Evolutionary conservation across 2,797 vertebrate genomes (phyloP).

Genomic region (Hydrophis major): DNA sequence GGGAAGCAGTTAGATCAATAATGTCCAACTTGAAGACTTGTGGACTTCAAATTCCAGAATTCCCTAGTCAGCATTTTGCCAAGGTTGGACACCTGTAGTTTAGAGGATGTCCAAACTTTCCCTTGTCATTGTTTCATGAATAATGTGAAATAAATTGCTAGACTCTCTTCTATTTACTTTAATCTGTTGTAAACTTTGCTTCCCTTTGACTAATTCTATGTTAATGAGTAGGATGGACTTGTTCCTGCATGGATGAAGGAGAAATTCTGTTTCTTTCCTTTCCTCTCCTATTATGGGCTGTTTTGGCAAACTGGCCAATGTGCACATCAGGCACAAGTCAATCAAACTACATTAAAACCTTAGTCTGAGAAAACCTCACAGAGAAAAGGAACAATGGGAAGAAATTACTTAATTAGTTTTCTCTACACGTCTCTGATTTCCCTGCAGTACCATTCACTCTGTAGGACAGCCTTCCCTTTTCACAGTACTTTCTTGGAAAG

Average conservation of each 20-base stretch:
- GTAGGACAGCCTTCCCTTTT: conserved; percentile 40
- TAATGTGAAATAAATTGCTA: neutral
- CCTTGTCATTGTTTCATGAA: neutral
- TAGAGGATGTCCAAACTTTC: too few relatives aligned
- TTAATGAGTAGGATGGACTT: neutral
- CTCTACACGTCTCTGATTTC: conserved; percentile 42
- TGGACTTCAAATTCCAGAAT: neutral
- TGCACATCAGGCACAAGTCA: neutral
- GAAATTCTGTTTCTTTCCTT: neutral
- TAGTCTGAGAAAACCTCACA: conserved; percentile 28
- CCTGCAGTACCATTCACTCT: conserved; percentile 43
- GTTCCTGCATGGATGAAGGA: neutral
- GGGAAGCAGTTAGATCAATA: neutral
- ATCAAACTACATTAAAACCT: conserved; percentile 23
- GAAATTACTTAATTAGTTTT: conserved; percentile 42
- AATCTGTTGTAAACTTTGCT: neutral
- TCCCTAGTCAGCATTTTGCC: neutral
- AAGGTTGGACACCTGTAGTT: neutral
- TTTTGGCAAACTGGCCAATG: conserved; percentile 11
- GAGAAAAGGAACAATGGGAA: conserved; percentile 20
- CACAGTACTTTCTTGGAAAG: conserved; percentile 46
- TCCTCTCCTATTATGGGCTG: neutral
- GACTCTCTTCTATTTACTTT: neutral
- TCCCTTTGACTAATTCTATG: neutral
- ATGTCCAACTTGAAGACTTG: neutral